Evolutionary conservation across 2,113 vertebrate genomes (phyloP).

Genomic region (Otocyon megalotis): DNA sequence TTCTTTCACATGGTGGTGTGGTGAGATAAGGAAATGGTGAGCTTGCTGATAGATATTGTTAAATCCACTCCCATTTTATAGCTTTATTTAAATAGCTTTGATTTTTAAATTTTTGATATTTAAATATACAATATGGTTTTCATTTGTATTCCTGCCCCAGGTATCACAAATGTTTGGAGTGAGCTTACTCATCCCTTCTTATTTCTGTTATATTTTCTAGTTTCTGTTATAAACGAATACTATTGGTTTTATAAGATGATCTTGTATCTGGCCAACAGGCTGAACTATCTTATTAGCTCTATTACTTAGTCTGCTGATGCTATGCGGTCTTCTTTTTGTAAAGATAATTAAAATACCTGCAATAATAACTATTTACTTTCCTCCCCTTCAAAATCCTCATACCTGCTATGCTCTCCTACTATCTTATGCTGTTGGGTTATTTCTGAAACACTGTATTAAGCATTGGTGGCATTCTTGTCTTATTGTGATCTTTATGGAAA

Average conservation of each 20-base stretch:
- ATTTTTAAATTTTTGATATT: constrained; percentile 7
- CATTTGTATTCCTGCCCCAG: not conserved
- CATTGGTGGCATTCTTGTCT: too few species aligned
- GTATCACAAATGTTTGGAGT: not conserved
- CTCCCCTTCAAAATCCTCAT: not conserved
- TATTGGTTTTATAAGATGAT: not conserved
- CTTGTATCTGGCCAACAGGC: not conserved
- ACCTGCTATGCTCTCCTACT: not conserved
- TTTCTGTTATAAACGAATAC: not conserved
- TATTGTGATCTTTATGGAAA: not conserved
- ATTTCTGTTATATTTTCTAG: not conserved
- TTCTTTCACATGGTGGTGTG: not conserved
- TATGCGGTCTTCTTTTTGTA: not conserved
- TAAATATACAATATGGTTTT: not conserved
- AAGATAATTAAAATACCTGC: not conserved
- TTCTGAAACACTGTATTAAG: not conserved
- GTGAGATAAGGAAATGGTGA: not conserved
- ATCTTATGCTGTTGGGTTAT: not conserved
- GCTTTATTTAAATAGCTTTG: constrained; percentile 6
- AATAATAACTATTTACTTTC: constrained; percentile 17
- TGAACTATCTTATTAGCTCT: not conserved
- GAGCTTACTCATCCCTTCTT: not conserved
- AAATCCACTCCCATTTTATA: not conserved
- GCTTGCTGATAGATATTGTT: not conserved
- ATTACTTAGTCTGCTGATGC: not conserved